These are phyloP conservation scores for Dicyrtomina minuta DNA, from an alignment of 2,888 invertebrate species.

Conservation along the genomic window DNA sequence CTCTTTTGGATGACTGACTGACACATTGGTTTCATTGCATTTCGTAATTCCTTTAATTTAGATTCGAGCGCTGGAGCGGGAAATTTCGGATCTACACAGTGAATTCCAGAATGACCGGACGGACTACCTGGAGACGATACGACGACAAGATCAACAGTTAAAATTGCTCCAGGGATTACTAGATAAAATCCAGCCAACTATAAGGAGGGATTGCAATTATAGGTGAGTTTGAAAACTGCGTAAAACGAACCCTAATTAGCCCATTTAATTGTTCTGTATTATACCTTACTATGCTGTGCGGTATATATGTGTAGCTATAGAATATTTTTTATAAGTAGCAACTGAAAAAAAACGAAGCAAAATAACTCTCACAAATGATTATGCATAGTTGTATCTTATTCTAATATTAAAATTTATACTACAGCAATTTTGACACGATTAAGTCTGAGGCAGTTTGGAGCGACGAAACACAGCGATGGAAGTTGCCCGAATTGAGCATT, in stretches of 20 bases:
- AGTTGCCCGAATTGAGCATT: slow-evolving; percentile 68
- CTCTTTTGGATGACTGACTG: no score
- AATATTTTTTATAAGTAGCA: no score
- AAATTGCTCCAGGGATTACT: slow-evolving; percentile 68
- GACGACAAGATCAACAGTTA: slow-evolving; percentile 70
- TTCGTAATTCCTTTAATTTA: no score
- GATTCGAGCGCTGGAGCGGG: slow-evolving; percentile 68
- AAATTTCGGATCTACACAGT: slow-evolving; percentile 73
- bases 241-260: no score
- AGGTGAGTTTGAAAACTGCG: slow-evolving; percentile 62
- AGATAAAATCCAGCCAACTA: slow-evolving; percentile 67
- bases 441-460: slow-evolving; percentile 71
- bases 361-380: no score
- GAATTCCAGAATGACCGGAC: slow-evolving; percentile 79
- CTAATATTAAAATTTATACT: no score
- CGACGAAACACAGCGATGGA: slow-evolving; percentile 71
- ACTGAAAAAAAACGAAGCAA: no score
- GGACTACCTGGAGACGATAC: slow-evolving; percentile 79
- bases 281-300: no score
- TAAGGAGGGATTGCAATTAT: slow-evolving; percentile 74
- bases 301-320: no score
- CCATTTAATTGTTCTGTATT: no score
- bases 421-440: slow-evolving; percentile 68
- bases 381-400: no score
- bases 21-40: slow-evolving; percentile 15